Conservation (phyloP, 2,113 vertebrate species). For the Chelonoidis abingdonii region DNA sequence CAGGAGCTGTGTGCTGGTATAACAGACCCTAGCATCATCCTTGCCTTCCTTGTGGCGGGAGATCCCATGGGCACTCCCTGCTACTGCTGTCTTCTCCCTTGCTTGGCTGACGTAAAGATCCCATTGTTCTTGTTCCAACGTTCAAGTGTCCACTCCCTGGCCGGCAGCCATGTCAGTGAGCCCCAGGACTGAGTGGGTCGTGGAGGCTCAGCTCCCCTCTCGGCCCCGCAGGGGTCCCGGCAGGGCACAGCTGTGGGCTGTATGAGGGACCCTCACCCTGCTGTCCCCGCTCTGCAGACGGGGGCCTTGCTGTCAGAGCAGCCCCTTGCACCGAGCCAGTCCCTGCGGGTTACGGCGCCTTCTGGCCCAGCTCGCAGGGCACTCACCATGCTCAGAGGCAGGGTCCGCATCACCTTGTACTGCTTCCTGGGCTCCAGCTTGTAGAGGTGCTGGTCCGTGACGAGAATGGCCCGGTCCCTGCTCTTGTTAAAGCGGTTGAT, state of each 20-base stretch:
- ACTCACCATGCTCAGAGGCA: constrained; percentile 84
- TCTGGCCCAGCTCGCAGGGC: not conserved
- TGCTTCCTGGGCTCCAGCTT: constrained; percentile 88
- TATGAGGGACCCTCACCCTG: not conserved
- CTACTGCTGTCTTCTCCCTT: no score
- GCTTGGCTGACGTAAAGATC: no score
- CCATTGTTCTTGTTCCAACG: not conserved
- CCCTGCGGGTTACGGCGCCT: not conserved
- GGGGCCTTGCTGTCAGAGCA: not conserved
- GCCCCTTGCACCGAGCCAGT: not conserved
- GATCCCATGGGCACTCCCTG: no score
- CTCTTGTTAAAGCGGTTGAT: constrained; percentile 90
- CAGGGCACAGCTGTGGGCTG: not conserved
- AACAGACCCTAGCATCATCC: no score
- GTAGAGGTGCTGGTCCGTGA: constrained; percentile 91
- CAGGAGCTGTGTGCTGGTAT: not conserved
- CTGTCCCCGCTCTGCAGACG: not conserved
- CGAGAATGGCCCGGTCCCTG: constrained; percentile 87
- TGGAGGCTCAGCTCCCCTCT: not conserved
- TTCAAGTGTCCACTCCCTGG: not conserved
- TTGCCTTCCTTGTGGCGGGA: not conserved
- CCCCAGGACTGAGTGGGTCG: no score
- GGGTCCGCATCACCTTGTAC: constrained; percentile 86
- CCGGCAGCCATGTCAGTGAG: not conserved
- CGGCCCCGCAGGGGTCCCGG: not conserved